phyloP scores from a whole-genome alignment of 2,888 invertebrate genomes.

The Colostygia pectinataria region DNA sequence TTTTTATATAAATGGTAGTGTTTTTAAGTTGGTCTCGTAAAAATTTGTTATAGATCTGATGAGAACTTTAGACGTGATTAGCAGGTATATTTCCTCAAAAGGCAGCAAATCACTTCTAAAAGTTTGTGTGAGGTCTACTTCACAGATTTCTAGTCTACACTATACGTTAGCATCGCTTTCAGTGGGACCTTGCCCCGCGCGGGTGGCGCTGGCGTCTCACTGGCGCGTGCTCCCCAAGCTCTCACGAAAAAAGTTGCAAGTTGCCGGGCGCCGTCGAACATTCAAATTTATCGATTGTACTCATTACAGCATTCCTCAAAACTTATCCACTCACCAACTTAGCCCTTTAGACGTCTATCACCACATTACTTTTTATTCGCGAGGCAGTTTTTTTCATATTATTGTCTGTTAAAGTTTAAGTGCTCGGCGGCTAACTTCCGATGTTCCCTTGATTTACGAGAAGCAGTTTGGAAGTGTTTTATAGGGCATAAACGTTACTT shows the following conservation, averaged over 20 bases:
- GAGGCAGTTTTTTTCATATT: constrained; percentile 79
- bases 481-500: constrained; percentile 81
- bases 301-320: constrained; percentile 81
- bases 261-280: constrained; percentile 79
- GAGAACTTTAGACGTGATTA: no score
- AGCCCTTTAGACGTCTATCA: constrained; percentile 74
- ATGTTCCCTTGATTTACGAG: constrained; percentile 70
- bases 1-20: no score
- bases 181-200: constrained; percentile 38
- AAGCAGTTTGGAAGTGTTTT: constrained; percentile 79
- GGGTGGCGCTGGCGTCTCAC: constrained; percentile 72
- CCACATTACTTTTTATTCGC: constrained; percentile 78
- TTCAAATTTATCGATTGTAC: constrained; percentile 83
- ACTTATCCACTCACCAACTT: constrained; percentile 76
- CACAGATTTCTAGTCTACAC: no score
- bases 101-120: no score
- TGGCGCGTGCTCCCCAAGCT: constrained; percentile 72
- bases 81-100: no score
- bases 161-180: no score
- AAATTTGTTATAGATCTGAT: no score
- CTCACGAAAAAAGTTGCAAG: constrained; percentile 81
- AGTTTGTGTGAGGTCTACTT: no score
- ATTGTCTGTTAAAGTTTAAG: constrained; percentile 83
- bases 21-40: no score
- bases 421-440: constrained; percentile 78